Conservation (phyloP, 2,888 invertebrate genomes). For the Metopia argyrocephala region DNA sequence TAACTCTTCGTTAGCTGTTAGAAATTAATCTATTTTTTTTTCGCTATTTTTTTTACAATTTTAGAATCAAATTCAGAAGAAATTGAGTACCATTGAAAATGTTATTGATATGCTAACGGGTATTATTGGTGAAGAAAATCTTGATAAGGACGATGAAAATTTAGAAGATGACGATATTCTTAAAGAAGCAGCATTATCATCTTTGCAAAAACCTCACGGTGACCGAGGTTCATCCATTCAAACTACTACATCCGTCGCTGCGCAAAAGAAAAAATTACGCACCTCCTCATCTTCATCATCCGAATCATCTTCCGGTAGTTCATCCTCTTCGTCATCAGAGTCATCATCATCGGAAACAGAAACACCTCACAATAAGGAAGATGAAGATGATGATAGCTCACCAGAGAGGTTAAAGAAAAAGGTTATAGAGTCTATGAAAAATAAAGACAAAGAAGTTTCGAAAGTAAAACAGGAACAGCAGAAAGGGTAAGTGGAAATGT, state of each 20-base stretch:
- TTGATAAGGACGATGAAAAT: constrained; percentile 69
- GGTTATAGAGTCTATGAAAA: constrained; percentile 77
- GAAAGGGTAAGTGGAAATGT: constrained; percentile 63
- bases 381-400: constrained; percentile 73
- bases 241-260: background rate
- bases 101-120: constrained; percentile 93
- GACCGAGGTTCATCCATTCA: background rate
- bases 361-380: constrained; percentile 60
- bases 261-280: constrained; percentile 60
- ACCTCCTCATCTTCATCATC: constrained; percentile 64
- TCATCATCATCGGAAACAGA: constrained; percentile 70
- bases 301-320: constrained; percentile 68
- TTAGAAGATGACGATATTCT: constrained; percentile 56
- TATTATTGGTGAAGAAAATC: constrained; percentile 86
- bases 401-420: constrained; percentile 77
- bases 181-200: constrained; percentile 46
- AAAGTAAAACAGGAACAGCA: constrained; percentile 24
- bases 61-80: constrained; percentile 78
- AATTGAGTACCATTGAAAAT: constrained; percentile 86
- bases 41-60: constrained; percentile 51
- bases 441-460: constrained; percentile 69
- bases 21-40: constrained; percentile 54
- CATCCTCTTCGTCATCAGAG: constrained; percentile 71
- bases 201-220: constrained; percentile 44
- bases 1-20: background rate